Base-by-base conservation (phyloP, 2,113 vertebrate genomes). In the Prionailurus bengalensis region DNA sequence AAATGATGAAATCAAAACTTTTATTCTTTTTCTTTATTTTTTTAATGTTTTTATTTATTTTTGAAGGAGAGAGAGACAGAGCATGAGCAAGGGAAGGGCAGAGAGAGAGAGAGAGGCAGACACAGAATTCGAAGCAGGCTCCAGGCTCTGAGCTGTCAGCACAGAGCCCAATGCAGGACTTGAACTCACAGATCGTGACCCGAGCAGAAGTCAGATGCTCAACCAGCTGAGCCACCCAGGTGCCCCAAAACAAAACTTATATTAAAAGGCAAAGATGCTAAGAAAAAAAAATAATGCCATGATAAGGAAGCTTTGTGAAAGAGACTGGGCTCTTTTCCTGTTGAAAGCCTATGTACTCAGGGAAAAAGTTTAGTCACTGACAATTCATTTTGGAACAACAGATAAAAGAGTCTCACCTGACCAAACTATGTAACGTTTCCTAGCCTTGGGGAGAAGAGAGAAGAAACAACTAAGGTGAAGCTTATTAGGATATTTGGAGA, bases 1-100 rank as follows among this genome's bases (percentile, higher is more conserved):
- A 98, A 98, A 66, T 94, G 39, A 95, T 63, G 92, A 95, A 98
- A 89, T 17, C 66, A 95, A 97, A 97, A 97, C 95, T 98, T 98
- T 96, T 96, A 97, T 98, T 98, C 82, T 45, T 45, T 45, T 45
- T 45, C 45, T 45, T 45, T 45, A 45, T 45, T 45, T 45, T 45
- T 45, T 45, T 45, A 45, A 8, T 45, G 45, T 45, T 45, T 45
- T 45, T 45, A 8, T 45, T 45, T 45, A 45, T 45, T 45, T 45
- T 45, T 45, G 45, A 45, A 45, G 45, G 45, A 45, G 45, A 45
- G 7, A 45, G 45, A 45, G 45, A 45, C 45, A 45, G 45, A 45
- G 45, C 45, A 45, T 45, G 45, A 45, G 45, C 45, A 45, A 45
- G 45, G 45, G 45, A 45, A 45, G 45, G 7, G 45, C 45, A 45